Evolutionary conservation across 2,113 vertebrate genomes (phyloP), one percentile per base, ranked within the genome.

Genomic region (Monopterus albus): DNA sequence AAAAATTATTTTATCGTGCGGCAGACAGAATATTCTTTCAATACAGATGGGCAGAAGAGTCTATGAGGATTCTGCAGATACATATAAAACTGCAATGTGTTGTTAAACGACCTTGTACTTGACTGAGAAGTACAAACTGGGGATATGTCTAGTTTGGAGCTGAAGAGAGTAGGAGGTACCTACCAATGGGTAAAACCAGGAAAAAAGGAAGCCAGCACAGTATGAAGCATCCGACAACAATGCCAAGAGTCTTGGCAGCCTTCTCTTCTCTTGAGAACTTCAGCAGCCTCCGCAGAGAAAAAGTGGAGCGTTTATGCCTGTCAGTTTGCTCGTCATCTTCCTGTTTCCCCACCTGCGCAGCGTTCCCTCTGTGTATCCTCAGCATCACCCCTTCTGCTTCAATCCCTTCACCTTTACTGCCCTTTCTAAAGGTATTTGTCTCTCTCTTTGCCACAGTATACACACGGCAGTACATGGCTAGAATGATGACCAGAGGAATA

Each of bases 201-300:
- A 99, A 99, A 85, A 99, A 99, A 0, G 97, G 98, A 5, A 99
- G 94, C 97, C 98, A 99, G 91, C 98, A 99, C 50, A 98, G 94
- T 6, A 98, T 82, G 42, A 99, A 99, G 85, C 96, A 98, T 9
- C 97, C 98, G 2, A 99, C 96, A 2, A 99, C 96, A 5, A 99
- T 96, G 2, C 96, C 96, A 51, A 99, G 91, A 8, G 96, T 99
- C 87, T 97, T 98, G 69, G 96, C 98, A 0, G 98, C 98, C 83
- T 98, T 98, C 91, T 98, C 96, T 50, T 99, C 96, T 64, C 92
- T 89, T 51, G 96, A 96, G 87, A 99, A 96, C 88, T 94, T 98
- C 59, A 96, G 91, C 28, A 98, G 91, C 21, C 92, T 91, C 26
- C 72, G 67, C 7, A 97, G 88, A 0, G 94, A 93, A 72, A 95